A percentile compares a stretch with the other conserved stretches of the same genome.
These are phyloP conservation scores for Atta cephalotes DNA, from an alignment of 1,140 invertebrate genomes.

Conservation along the genomic window DNA sequence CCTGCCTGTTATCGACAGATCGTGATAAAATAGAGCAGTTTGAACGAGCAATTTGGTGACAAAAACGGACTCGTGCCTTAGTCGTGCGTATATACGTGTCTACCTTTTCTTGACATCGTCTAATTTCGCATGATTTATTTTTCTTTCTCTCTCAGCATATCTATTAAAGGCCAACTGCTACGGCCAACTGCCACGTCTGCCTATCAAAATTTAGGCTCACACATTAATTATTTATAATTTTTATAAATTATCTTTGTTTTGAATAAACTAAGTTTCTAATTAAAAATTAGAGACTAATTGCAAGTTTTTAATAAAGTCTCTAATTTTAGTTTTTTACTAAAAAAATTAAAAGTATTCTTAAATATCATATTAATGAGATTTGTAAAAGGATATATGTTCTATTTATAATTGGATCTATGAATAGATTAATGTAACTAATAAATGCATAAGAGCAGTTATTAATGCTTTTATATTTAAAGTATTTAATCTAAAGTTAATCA, in stretches of 20 bases:
- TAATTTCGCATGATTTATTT: constrained; percentile 65
- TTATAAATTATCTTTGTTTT: neutral
- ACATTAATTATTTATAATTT: neutral
- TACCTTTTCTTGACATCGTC: constrained; percentile 18
- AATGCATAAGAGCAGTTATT: neutral
- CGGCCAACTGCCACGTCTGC: constrained; percentile 5
- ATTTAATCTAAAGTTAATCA: neutral
- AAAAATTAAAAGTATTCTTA: neutral
- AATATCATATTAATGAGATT: neutral
- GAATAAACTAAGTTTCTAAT: neutral
- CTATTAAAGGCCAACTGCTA: neutral
- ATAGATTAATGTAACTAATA: neutral
- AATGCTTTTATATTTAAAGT: neutral
- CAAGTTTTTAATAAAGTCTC: too few relatives aligned
- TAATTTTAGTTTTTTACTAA: neutral
- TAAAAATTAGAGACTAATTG: too few relatives aligned
- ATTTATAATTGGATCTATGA: neutral
- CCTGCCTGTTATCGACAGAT: constrained; percentile 72
- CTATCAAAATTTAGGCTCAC: neutral
- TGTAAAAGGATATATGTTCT: too few relatives aligned
- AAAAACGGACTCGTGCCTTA: constrained; percentile 46
- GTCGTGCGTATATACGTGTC: constrained; percentile 34
- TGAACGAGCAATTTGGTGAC: constrained; percentile 20
- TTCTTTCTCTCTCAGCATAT: neutral
- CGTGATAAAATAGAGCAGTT: constrained; percentile 72